phyloP scores from a whole-genome alignment of 2,888 invertebrate genomes.

The Erynnis tages region DNA sequence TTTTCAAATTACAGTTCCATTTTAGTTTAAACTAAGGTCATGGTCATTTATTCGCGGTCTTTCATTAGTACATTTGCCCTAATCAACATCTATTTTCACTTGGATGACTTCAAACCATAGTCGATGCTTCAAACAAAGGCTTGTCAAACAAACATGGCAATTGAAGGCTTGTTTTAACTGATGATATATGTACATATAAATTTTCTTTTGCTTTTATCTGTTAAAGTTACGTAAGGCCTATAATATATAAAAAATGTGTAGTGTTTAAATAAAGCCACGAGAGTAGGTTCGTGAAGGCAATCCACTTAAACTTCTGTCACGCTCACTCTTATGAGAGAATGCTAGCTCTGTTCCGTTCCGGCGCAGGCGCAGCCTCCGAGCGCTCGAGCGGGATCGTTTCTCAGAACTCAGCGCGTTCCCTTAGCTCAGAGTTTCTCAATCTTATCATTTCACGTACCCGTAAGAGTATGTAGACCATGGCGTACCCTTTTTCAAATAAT shows the following conservation, averaged over 20 bases:
- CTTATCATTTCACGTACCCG: too few relatives aligned
- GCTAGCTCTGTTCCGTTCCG: slow-evolving; percentile 38
- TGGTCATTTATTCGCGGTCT: too few relatives aligned
- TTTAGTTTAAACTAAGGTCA: too few relatives aligned
- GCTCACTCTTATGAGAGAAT: slow-evolving; percentile 34
- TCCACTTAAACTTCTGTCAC: slow-evolving; percentile 51
- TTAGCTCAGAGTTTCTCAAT: too few relatives aligned
- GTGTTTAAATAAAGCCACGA: slow-evolving; percentile 50
- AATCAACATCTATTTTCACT: too few relatives aligned
- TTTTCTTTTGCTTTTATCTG: slow-evolving; percentile 18
- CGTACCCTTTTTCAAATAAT: too few relatives aligned
- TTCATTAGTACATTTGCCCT: too few relatives aligned
- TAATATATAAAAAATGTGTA: slow-evolving; percentile 36
- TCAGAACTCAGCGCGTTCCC: slow-evolving; percentile 50
- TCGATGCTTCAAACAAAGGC: too few relatives aligned
- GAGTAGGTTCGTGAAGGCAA: slow-evolving; percentile 58
- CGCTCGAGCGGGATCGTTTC: slow-evolving; percentile 56
- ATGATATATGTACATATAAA: background rate
- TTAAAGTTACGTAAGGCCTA: slow-evolving; percentile 39
- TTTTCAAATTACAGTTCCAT: too few relatives aligned
- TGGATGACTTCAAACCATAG: too few relatives aligned
- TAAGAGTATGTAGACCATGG: too few relatives aligned
- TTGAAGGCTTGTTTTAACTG: too few relatives aligned
- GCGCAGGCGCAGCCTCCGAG: slow-evolving; percentile 52
- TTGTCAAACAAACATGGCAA: background rate